These are phyloP conservation scores for Muntiacus reevesi DNA, from an alignment of 2,113 vertebrate genomes.

Conservation along the genomic window DNA sequence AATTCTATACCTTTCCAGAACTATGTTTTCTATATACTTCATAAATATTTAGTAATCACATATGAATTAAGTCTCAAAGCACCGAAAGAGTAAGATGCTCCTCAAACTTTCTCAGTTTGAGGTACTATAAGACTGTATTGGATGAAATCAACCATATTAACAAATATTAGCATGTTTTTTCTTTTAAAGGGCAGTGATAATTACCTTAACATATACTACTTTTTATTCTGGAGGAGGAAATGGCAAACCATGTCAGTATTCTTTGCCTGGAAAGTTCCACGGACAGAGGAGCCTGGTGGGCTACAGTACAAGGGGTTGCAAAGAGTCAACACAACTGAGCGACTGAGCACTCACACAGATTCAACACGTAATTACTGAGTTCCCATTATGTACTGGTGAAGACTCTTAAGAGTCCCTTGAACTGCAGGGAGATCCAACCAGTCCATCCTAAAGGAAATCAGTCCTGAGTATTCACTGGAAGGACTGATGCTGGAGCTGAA, in stretches of 20 bases:
- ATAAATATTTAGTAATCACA: conserved; percentile 16
- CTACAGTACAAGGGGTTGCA: not conserved
- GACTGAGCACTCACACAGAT: not conserved
- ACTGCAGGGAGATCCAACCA: not conserved
- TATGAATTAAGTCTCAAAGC: not conserved
- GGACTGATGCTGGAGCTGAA: not conserved
- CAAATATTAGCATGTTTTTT: not conserved
- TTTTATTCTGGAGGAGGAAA: not conserved
- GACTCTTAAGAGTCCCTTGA: not conserved
- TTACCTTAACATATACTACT: not conserved
- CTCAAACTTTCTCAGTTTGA: not conserved
- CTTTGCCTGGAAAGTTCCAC: not conserved
- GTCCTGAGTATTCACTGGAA: not conserved
- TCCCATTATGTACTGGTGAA: not conserved
- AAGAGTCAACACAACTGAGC: not conserved
- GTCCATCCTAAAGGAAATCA: not conserved
- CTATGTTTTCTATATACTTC: not conserved
- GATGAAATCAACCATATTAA: not conserved
- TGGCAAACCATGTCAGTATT: not conserved
- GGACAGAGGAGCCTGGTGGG: not conserved
- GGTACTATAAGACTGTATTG: not conserved
- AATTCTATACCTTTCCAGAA: not conserved
- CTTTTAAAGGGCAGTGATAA: not conserved
- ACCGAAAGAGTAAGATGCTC: not conserved
- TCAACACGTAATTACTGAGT: not conserved